Evolutionary conservation across 2,888 invertebrate genomes (phyloP), one percentile per base, ranked within the genome.

Genomic region (Lycia hirtaria): DNA sequence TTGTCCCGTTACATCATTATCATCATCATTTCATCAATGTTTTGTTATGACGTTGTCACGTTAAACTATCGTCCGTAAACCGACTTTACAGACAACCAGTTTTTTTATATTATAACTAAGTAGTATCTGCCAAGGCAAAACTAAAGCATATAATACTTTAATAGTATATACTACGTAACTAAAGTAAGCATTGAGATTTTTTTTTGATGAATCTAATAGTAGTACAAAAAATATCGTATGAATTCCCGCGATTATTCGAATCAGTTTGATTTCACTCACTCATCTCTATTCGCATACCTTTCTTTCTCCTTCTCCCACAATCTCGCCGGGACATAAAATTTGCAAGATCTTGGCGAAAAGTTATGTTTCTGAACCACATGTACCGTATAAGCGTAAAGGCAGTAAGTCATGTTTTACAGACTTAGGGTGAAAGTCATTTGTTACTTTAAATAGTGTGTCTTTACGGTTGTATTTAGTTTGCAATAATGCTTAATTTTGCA

Each of bases 241-340:
- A n/a, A 30, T 7, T 40, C 4, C 7, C 12, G 1, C 12, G 20
- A 14, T 17, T 10, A 41, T 26, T 41, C 41, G 41, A 41, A 41
- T 41, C 5, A 44, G 9, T 12, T 9, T 26, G 4, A 26, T 41
- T 5, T 10, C 4, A 0, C 7, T 10, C 4, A 0, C 7, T 1
- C 47, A 47, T 17, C 17, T 7, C 35, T 35, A 35, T 45, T 24
- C 7, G 22, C 24, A 17, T 15, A 33, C 22, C 44, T 33, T 48
- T 19, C 44, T 33, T 48, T 40, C 48, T 26, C 37, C 3, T 44
- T 43, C 44, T 32, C 61, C 64, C 71, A 67, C 75, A 75, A 75
- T 75, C 73, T 72, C 70, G 65, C 50, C 61, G 59, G 45, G 52
- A 65, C 70, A 80, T 78, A 76, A 80, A 78, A 80, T 78, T 80